Evolutionary conservation across 2,888 invertebrate genomes (phyloP).

Genomic region (Phymatocera aterrima): DNA sequence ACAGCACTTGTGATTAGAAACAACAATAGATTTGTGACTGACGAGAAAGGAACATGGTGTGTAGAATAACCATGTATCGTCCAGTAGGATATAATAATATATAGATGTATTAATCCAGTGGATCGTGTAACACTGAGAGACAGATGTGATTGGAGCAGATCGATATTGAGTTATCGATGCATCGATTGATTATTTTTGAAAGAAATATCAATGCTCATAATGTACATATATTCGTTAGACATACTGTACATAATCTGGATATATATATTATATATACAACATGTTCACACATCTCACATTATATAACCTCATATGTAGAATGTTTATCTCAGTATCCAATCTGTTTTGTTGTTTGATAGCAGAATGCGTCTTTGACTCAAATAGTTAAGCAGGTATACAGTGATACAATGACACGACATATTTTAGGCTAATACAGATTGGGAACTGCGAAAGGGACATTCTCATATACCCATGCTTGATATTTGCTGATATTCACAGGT

Average conservation of each 20-base stretch:
- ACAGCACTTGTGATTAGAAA: constrained; percentile 73
- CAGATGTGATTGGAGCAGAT: constrained; percentile 73
- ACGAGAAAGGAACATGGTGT: constrained; percentile 66
- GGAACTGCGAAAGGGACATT: constrained; percentile 87
- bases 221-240: constrained; percentile 52
- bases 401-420: constrained; percentile 55
- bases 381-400: constrained; percentile 51
- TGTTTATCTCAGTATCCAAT: constrained; percentile 81
- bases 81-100: constrained; percentile 66
- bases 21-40: constrained; percentile 58
- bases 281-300: constrained; percentile 70
- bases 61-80: constrained; percentile 71
- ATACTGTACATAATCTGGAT: constrained; percentile 70
- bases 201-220: constrained; percentile 31
- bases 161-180: constrained; percentile 50
- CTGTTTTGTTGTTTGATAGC: constrained; percentile 74
- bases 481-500: constrained; percentile 70
- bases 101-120: constrained; percentile 67
- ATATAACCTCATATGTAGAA: constrained; percentile 77
- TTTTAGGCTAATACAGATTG: constrained; percentile 78
- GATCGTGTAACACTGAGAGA: constrained; percentile 72
- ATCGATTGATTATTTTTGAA: constrained; percentile 27
- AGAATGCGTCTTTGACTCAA: constrained; percentile 32
- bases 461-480: constrained; percentile 78
- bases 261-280: constrained; percentile 63